Conservation (phyloP, 2,113 vertebrate genomes). For the Ranitomeya variabilis region DNA sequence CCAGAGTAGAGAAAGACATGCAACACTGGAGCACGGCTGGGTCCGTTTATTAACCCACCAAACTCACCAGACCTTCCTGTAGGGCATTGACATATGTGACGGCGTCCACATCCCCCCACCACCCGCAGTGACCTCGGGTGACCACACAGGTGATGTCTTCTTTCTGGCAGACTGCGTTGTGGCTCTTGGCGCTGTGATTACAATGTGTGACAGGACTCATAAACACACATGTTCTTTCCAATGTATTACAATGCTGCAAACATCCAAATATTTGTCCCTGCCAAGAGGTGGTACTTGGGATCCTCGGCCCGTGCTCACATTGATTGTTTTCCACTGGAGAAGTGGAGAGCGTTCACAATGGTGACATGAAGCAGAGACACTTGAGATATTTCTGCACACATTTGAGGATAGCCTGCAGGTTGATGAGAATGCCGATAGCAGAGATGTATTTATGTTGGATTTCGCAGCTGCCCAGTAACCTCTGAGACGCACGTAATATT, state of each 20-base stretch:
- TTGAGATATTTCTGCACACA: background rate
- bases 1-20: too few species aligned
- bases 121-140: background rate
- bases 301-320: background rate
- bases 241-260: constrained; percentile 22
- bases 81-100: background rate
- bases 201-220: constrained; percentile 37
- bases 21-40: too few species aligned
- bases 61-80: background rate
- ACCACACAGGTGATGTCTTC: constrained; percentile 7
- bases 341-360: background rate
- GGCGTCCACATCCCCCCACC: background rate
- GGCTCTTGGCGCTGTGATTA: constrained; percentile 14
- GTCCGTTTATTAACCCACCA: too few species aligned
- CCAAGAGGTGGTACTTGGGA: constrained; percentile 44
- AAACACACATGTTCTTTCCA: constrained; percentile 50
- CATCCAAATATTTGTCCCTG: constrained; percentile 28
- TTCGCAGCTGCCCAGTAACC: background rate
- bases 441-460: background rate
- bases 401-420: constrained; percentile 10
- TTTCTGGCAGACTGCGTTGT: background rate
- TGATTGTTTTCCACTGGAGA: constrained; percentile 14
- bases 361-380: constrained; percentile 24
- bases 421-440: background rate
- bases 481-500: background rate